Conservation (phyloP, 2,113 vertebrate species). For the Alces alces region DNA sequence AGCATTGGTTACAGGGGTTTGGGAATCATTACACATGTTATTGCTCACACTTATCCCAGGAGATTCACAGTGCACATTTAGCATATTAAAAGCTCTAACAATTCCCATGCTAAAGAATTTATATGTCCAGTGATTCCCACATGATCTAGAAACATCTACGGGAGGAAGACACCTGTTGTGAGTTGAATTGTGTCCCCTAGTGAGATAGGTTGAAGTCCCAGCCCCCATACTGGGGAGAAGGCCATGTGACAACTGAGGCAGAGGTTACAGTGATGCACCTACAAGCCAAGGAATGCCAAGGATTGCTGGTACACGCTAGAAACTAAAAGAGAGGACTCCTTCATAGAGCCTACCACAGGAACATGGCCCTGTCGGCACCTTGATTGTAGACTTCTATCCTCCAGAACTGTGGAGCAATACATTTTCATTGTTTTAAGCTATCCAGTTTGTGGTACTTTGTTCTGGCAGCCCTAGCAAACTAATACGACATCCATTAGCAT, state of each 20-base stretch:
- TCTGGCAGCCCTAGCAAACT: not conserved
- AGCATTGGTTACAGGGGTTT: not conserved
- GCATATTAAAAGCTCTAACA: not conserved
- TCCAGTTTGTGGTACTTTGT: not conserved
- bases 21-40: not conserved
- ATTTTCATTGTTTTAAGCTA: not conserved
- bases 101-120: not conserved
- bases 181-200: not conserved
- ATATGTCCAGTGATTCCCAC: not conserved
- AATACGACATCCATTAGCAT: not conserved
- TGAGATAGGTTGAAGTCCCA: not conserved
- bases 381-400: not conserved
- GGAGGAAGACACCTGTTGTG: not conserved
- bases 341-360: not conserved
- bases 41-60: not conserved
- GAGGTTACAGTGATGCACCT: not conserved
- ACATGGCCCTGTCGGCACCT: not conserved
- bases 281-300: not conserved
- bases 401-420: not conserved
- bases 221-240: not conserved
- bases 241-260: not conserved
- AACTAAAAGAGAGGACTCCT: not conserved
- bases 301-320: fast-evolving
- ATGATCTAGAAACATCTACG: not conserved
- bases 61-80: not conserved